Evolutionary conservation across 2,888 invertebrate species (phyloP), one percentile per base, ranked within the genome.

Genomic region (Cantharis nigra): DNA sequence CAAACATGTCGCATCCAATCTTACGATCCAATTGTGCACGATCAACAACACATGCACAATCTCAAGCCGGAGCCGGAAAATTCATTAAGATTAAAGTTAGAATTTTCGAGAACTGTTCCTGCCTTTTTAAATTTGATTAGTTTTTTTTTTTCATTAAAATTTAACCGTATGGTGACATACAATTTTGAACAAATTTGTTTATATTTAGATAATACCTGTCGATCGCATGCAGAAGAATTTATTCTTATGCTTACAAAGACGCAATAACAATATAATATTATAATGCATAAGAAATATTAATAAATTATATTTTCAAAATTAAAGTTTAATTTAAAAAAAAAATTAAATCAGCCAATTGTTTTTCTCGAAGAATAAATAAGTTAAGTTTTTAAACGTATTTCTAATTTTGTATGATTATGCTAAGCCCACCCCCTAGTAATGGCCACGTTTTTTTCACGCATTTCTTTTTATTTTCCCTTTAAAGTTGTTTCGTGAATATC

Each of bases 341-440:
- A 4, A 49, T n/a, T 49, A 49, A 49, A n/a, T 49, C 2, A n/a
- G n/a, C 7, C 13, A n/a, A 49, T 49, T 49, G 49, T 49, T 49
- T n/a, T 49, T 49, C n/a, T 49, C n/a, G 49, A 49, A 49, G n/a
- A 49, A 49, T 49, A 49, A 49, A 49, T 49, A 49, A 7, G 49
- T 49, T 49, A 49, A 49, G 13, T 49, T 49, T 49, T 49, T 49
- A 49, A 67, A 67, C 13, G 26, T 23, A 67, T 67, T 23, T 23
- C 79, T 81, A 77, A 72, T 78, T 76, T 75, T 70, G 72, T 78
- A 76, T 81, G 72, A 82, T 83, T 82, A 82, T 82, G 81, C 75
- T 81, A 81, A 82, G 80, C 83, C 83, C 83, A 82, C 82, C 83
- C 82, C 79, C 81, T 77, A 76, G 78, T 80, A 76, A 81, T 79